phyloP scores from a whole-genome alignment of 2,888 invertebrate species.

The Gryllus longicercus region DNA sequence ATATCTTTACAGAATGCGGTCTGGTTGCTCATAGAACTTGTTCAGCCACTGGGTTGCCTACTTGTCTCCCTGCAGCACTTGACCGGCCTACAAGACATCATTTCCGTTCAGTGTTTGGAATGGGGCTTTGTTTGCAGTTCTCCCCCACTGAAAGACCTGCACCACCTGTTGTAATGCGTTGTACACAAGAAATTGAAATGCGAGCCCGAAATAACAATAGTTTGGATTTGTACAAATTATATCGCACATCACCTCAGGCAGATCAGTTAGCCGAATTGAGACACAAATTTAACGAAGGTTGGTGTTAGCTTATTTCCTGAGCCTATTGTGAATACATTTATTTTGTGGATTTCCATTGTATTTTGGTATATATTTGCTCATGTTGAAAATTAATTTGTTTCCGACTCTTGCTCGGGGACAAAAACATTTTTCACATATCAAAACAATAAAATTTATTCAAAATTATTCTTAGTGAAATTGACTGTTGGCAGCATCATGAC shows the following conservation, averaged over 20 bases:
- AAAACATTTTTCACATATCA: too few species aligned
- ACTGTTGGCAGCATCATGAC: too few species aligned
- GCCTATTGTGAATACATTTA: too few species aligned
- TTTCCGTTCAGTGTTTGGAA: constrained; percentile 56
- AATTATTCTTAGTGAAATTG: too few species aligned
- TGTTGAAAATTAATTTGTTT: too few species aligned
- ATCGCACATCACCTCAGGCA: constrained; percentile 59
- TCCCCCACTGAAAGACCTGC: constrained; percentile 55
- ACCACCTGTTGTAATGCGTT: constrained; percentile 58
- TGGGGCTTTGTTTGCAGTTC: constrained; percentile 61
- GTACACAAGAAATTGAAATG: constrained; percentile 60
- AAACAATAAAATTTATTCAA: too few species aligned
- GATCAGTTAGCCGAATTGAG: constrained; percentile 59
- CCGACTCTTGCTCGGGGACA: too few species aligned
- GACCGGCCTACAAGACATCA: constrained; percentile 44
- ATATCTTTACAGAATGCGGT: constrained; percentile 57
- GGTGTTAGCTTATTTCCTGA: constrained; percentile 24
- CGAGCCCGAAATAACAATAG: constrained; percentile 51
- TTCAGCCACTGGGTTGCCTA: constrained; percentile 59
- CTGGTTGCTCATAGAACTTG: constrained; percentile 68
- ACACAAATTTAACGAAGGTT: constrained; percentile 52
- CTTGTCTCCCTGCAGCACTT: constrained; percentile 51
- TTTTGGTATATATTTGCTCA: too few species aligned
- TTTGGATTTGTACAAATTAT: constrained; percentile 64
- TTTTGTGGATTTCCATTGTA: too few species aligned